These are phyloP conservation scores for Synanthedon myopaeformis DNA, from an alignment of 2,888 invertebrate genomes.

Conservation along the genomic window DNA sequence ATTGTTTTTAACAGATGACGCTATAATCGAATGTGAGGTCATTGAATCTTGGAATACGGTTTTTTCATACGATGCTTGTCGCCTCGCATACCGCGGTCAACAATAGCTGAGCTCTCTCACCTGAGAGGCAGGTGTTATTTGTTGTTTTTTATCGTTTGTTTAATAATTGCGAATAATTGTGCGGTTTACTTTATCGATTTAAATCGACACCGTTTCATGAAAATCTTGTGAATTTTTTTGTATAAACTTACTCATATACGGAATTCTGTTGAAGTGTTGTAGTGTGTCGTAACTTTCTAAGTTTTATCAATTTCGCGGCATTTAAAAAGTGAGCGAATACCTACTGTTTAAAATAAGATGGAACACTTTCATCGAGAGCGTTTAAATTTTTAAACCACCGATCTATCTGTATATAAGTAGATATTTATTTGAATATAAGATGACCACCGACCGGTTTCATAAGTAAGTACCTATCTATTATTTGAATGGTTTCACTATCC, in stretches of 20 bases:
- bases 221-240: not conserved
- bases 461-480: conserved; percentile 58
- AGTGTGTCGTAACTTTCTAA: conserved; percentile 37
- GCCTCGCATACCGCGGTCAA: conserved; percentile 3
- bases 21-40: conserved; percentile 10
- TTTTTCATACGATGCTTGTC: conserved; percentile 7
- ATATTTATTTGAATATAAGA: conserved; percentile 23
- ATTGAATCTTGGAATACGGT: conserved; percentile 10
- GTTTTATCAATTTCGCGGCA: conserved; percentile 47
- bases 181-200: not conserved
- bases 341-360: conserved; percentile 56
- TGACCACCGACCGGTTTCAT: conserved; percentile 74
- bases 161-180: not conserved
- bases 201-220: not conserved
- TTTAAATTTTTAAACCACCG: not conserved
- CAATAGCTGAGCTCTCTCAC: not conserved
- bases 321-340: conserved; percentile 29
- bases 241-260: not conserved
- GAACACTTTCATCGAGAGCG: conserved; percentile 25
- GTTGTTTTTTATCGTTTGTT: not conserved
- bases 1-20: conserved; percentile 14
- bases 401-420: no score
- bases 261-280: not conserved
- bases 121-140: not conserved
- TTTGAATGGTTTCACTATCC: not conserved